Base-by-base conservation (phyloP, 2,797 vertebrate genomes). In the Xenops minutus region DNA sequence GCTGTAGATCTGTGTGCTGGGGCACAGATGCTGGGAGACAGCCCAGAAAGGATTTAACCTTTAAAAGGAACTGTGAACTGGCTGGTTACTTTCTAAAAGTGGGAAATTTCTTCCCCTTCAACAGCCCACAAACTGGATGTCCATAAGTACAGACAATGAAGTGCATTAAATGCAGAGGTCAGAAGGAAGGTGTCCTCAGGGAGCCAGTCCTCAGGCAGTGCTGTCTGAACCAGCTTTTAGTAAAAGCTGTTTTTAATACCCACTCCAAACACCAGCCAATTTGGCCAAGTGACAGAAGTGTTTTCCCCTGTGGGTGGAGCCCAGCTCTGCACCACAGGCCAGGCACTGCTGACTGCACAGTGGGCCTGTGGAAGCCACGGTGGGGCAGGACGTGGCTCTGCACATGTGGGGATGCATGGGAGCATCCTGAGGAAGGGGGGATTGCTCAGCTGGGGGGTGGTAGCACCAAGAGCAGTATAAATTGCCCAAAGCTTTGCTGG, bases 291-390 rank as follows among this genome's bases (percentile, higher is more conserved):
- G 85, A 43, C 69, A 77, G 37, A 64, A 63, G 32, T 6, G 8
- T 36, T 68, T 76, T 78, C 76, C 46, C 34, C 7, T 19, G 59
- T 10, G 43, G 78, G 44, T 17, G 52, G 30, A 89, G 37, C 32
- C 39, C 23, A 27, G 34, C 18, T 21, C 19, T 20, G 20, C 0
- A 1, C 11, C 0, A 0, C 0, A 0, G 51, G 29, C 52, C 52
- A 49, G 17, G 10, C 1, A 0, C 7, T 29, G 27, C 39, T 37
- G 43, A 24, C 59, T 9, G 51, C 12, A 6, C 24, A 23, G 41
- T 14, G 2, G 19, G 48, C 17, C 37, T 3, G 5, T n/a, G 48
- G 32, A 55, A 62, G 43, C 36, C 36, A 11, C 17, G 32, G 30
- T 39, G 30, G 55, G 46, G 30, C 69, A 48, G 36, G 14, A 37